Conservation (phyloP, 2,888 invertebrate genomes). For the Sialis fuliginosa region DNA sequence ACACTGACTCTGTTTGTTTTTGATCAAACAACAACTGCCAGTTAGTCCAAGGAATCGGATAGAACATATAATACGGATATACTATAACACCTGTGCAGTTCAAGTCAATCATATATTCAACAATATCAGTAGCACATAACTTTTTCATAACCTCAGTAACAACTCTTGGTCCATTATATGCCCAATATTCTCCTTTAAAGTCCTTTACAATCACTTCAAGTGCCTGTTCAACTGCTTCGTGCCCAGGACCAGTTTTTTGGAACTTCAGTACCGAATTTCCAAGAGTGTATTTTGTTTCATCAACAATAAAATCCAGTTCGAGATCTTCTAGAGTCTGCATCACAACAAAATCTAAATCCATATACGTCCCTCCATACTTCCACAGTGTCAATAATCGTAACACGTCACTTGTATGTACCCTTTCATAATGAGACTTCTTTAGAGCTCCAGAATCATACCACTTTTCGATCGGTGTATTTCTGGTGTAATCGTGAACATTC, state of each 20-base stretch:
- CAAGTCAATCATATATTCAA: slow-evolving; percentile 30
- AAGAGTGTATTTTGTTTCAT: slow-evolving; percentile 36
- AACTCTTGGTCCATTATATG: slow-evolving; percentile 45
- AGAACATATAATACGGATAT: slow-evolving; percentile 43
- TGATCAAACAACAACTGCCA: slow-evolving; percentile 42
- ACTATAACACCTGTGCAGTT: slow-evolving; percentile 45
- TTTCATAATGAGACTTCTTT: slow-evolving; percentile 33
- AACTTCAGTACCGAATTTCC: slow-evolving; percentile 53
- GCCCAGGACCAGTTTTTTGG: slow-evolving; percentile 31
- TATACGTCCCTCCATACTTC: slow-evolving; percentile 60
- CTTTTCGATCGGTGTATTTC: slow-evolving; percentile 35
- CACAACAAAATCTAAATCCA: slow-evolving; percentile 58
- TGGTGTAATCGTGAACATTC: slow-evolving; percentile 30
- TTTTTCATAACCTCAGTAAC: slow-evolving; percentile 43
- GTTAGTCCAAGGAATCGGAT: slow-evolving; percentile 41
- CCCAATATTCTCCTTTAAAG: slow-evolving; percentile 38
- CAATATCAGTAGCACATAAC: slow-evolving; percentile 33
- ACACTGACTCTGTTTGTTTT: slow-evolving; percentile 22
- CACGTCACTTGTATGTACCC: slow-evolving; percentile 44
- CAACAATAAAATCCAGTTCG: slow-evolving; percentile 39
- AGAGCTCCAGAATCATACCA: slow-evolving; percentile 31
- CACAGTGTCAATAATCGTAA: slow-evolving; percentile 48
- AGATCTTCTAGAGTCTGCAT: slow-evolving; percentile 36
- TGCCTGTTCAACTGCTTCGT: slow-evolving; percentile 35
- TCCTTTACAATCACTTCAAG: slow-evolving; percentile 32